Base-by-base conservation (phyloP, 1,140 invertebrate genomes). In the Orussus abietinus region DNA sequence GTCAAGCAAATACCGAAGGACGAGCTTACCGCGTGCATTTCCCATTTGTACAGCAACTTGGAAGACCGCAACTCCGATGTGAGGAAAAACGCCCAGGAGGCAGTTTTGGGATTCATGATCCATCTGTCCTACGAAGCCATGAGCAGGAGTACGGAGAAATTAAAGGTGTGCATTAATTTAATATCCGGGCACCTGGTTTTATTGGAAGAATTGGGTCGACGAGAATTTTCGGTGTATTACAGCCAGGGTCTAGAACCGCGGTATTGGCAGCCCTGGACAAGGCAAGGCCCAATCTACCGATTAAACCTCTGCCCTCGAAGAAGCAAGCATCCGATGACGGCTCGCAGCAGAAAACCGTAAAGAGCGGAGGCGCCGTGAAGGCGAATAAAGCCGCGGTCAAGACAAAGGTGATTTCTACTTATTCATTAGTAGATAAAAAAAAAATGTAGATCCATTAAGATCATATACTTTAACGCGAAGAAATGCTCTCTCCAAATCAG, bases 11-110 rank as follows among this genome's bases (percentile, higher is more conserved):
- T 90, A 46, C 77, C 88, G 0, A 84, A 87, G 59, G 88, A 92
- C 42, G 93, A 96, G 62, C 63, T 96, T 5, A 63, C 80, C 1
- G 60, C 81, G 4, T 92, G 90, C 67, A 72, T 96, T 32, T 85
- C 89, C 1, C 72, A 80, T 51, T 69, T 96, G n/a, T 92, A 84
- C 66, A 77, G 78, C 22, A 90, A 90, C 64, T 65, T 96, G 19
- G 92, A 95, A 62, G 93, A 97, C 75, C 80, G 94, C 26, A 92
- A 88, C 67, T 85, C 82, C 0, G 93, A 96, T 56, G 92, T 96
- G 1, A 76, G 93, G 10, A 94, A 92, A 63, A 90, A 87, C 59
- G 86, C 92, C 10, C 83, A 86, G 43, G 92, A 96, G 59, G 88
- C 88, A 31, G 80, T 95, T 13, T 65, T 95, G 15, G 91, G 91